phyloP scores from a whole-genome alignment of 1,140 invertebrate genomes.

The Pinna nobilis region DNA sequence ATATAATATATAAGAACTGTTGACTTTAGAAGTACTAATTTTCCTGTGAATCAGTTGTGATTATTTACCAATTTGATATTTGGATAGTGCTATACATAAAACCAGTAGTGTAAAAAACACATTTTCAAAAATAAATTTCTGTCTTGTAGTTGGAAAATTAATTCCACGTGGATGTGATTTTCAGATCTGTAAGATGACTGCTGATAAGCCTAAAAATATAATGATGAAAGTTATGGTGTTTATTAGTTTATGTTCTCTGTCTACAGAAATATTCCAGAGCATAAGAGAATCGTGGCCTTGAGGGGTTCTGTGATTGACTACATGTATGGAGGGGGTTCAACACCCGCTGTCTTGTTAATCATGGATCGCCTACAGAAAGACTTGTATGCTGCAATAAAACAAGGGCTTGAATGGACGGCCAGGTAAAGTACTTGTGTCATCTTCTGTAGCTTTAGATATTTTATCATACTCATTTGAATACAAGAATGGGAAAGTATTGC shows the following conservation, averaged over 20 bases:
- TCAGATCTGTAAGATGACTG: neutral
- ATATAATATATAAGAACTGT: too few species aligned
- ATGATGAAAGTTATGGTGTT: neutral
- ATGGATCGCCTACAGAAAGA: conserved; percentile 84
- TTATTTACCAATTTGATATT: too few species aligned
- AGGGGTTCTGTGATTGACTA: conserved; percentile 90
- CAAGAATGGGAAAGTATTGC: neutral
- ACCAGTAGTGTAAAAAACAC: too few species aligned
- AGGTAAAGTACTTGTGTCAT: conserved; percentile 61
- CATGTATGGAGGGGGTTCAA: conserved; percentile 81
- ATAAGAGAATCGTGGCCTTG: conserved; percentile 87
- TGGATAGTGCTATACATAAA: too few species aligned
- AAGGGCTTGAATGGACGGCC: conserved; percentile 82
- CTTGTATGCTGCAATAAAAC: conserved; percentile 87
- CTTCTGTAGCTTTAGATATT: neutral
- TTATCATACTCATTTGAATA: neutral
- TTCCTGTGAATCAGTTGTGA: too few species aligned
- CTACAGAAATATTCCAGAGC: conserved; percentile 86
- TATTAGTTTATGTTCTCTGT: neutral
- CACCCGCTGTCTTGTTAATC: conserved; percentile 87
- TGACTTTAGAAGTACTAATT: too few species aligned
- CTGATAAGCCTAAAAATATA: too few species aligned
- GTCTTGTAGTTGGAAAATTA: too few species aligned
- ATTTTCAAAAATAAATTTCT: too few species aligned
- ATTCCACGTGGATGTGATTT: too few species aligned